Evolutionary conservation across 2,113 vertebrate genomes (phyloP).

Genomic region (Oreocharis arfaki): DNA sequence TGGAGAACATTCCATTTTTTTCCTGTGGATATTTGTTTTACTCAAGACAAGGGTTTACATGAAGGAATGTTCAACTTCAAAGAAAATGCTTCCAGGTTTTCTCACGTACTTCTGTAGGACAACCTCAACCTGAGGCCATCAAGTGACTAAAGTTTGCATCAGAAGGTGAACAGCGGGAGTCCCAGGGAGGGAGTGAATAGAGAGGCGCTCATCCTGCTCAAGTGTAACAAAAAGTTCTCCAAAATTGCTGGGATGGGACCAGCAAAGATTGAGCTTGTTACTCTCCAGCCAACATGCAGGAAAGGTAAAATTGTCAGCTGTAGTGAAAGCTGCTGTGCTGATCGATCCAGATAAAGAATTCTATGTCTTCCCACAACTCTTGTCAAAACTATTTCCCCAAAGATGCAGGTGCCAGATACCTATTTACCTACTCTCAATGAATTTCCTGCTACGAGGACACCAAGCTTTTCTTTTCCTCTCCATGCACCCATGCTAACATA

Average conservation of each 20-base stretch:
- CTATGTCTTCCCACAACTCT: background rate
- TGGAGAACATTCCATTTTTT: background rate
- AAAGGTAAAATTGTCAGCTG: background rate
- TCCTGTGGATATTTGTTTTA: background rate
- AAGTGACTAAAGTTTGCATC: background rate
- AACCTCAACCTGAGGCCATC: background rate
- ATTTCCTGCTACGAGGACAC: background rate
- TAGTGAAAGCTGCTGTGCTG: background rate
- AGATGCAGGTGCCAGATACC: background rate
- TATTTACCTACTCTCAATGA: background rate
- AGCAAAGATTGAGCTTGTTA: background rate
- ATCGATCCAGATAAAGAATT: background rate
- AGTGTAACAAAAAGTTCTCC: background rate
- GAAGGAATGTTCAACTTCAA: background rate
- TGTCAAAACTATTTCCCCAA: background rate
- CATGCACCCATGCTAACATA: background rate
- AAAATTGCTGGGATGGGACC: background rate
- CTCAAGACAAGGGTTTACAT: background rate
- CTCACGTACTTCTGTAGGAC: background rate
- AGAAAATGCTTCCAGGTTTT: background rate
- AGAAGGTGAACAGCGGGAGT: background rate
- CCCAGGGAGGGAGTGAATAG: accelerated
- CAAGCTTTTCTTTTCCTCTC: background rate
- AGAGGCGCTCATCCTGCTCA: background rate
- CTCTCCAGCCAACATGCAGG: background rate